Base-by-base conservation (phyloP, 2,113 vertebrate genomes). In the Phaethornis superciliosus region DNA sequence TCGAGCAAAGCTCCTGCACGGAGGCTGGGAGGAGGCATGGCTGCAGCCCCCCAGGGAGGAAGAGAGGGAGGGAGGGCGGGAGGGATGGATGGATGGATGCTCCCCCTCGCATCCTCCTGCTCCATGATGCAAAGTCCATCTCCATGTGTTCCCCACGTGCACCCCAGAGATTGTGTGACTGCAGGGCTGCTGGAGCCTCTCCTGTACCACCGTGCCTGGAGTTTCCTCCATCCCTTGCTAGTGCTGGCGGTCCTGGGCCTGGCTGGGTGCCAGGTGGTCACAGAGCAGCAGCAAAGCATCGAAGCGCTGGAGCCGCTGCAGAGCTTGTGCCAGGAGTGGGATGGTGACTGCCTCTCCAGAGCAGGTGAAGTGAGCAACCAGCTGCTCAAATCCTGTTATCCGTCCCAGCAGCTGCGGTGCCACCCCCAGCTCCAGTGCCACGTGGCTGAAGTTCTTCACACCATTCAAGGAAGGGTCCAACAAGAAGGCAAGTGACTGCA, bases 261-360 rank as follows among this genome's bases (percentile, higher is more conserved):
- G 62, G 79, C 78, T 60, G 35, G 76, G 79, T 0, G 32, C 30
- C 6, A 95, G 96, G 91, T 97, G 94, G 74, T 96, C 93, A 2
- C 90, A 97, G 60, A 97, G 95, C 79, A 98, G 76, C 21, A 96
- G 88, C 65, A 97, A 21, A 26, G 89, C 92, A 1, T 97, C 96
- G 1, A 96, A 94, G 4, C 95, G 72, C 84, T 96, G 95, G n/a
- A 97, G 94, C 54, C 30, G 93, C 69, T 96, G 85, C 69, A 97
- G 95, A 13, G 84, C 90, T 30, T 62, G 86, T 27, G 97, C 94
- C 68, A 97, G 81, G 59, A 93, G 56, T 0, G 90, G 95, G 58
- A 96, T 35, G 0, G 96, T 96, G 84, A 95, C 75, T 0, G n/a
- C 8, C 0, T 70, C 95, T n/a, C 91, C 94, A 0, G 37, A 69